Evolutionary conservation across 2,888 invertebrate genomes (phyloP).

Genomic region (Lamellibrachia satsuma): DNA sequence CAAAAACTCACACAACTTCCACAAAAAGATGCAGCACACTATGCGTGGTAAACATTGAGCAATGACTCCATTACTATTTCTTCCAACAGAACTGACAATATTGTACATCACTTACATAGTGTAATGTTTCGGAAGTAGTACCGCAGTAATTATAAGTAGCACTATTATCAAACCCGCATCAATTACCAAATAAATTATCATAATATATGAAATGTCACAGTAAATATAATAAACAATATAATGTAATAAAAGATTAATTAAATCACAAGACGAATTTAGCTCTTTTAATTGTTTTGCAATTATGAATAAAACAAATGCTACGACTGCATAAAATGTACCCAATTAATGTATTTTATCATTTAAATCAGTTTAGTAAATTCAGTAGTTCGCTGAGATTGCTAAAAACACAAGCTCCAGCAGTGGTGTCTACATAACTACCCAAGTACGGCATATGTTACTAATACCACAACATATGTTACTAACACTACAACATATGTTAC

Average conservation of each 20-base stretch:
- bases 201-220: not conserved
- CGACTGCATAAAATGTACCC: not conserved
- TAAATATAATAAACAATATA: not conserved
- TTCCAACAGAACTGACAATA: not conserved
- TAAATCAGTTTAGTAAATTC: not conserved
- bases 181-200: not conserved
- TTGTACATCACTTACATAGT: not conserved
- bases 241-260: not conserved
- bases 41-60: not conserved
- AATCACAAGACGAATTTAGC: not conserved
- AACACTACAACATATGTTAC: no score
- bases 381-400: not conserved
- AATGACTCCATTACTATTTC: not conserved
- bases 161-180: not conserved
- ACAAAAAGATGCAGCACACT: not conserved
- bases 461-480: no score
- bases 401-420: not conserved
- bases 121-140: not conserved
- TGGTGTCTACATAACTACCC: not conserved
- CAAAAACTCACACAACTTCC: not conserved
- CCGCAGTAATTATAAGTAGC: not conserved
- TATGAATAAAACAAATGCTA: not conserved
- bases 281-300: not conserved
- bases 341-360: not conserved
- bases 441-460: not conserved